phyloP scores from a whole-genome alignment of 2,113 vertebrate genomes.

The Anseranas semipalmata region DNA sequence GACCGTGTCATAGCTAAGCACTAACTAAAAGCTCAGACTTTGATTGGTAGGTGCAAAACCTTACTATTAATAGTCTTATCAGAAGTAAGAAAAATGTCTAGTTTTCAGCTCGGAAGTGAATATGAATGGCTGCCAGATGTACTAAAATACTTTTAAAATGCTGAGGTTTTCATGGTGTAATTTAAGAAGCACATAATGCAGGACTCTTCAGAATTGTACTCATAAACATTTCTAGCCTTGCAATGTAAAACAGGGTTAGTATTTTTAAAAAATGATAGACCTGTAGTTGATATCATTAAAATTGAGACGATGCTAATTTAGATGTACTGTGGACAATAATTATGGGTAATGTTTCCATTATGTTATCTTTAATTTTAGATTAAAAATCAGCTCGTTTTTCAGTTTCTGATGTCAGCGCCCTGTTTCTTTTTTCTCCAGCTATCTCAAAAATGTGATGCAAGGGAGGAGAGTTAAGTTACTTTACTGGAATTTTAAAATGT shows the following conservation, averaged over 20 bases:
- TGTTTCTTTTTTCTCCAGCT: not conserved
- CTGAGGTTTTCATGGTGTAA: not conserved
- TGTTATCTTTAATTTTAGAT: not conserved
- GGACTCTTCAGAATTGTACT: not conserved
- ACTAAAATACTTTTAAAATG: not conserved
- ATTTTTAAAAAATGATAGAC: not conserved
- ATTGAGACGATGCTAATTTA: not conserved
- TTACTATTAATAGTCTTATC: not conserved
- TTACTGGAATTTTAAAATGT: not conserved
- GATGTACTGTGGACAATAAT: not conserved
- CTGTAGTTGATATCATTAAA: not conserved
- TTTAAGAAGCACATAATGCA: not conserved
- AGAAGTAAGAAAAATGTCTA: not conserved
- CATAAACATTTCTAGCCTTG: not conserved
- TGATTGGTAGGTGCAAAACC: not conserved
- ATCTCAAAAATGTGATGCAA: not conserved
- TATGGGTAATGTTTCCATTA: not conserved
- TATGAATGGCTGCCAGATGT: not conserved
- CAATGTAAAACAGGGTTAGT: not conserved
- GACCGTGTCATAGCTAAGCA: not conserved
- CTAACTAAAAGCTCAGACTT: not conserved
- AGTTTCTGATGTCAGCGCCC: not conserved
- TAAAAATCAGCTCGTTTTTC: not conserved
- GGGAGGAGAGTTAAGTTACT: not conserved
- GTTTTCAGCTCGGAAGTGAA: not conserved